Percentiles rank a stretch among this genome's conserved stretches.
These are phyloP conservation scores for Pristiophorus japonicus DNA, from an alignment of 2,113 vertebrate genomes.

Conservation along the genomic window DNA sequence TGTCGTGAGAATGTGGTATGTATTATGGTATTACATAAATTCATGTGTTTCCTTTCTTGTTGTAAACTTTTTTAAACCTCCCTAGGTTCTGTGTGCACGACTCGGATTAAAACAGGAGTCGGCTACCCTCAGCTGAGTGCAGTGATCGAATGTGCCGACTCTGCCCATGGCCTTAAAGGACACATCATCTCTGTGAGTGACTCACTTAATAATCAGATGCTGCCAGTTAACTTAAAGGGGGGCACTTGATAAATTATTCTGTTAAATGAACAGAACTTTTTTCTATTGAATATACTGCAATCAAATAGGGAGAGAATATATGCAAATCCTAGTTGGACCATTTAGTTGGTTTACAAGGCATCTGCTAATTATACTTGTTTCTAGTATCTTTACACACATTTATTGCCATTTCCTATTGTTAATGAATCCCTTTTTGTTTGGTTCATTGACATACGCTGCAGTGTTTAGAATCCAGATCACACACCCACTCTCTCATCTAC, in stretches of 20 bases:
- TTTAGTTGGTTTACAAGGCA: not conserved
- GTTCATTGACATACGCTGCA: not conserved
- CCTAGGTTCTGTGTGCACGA: conserved; percentile 93
- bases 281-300: not conserved
- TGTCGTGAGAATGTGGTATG: not conserved
- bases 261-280: not conserved
- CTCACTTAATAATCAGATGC: not conserved
- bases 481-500: not conserved
- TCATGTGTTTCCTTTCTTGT: not conserved
- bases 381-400: not conserved
- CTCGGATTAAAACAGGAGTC: conserved; percentile 93
- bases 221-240: not conserved
- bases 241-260: not conserved
- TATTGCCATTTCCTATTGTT: not conserved
- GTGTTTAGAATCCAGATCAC: not conserved
- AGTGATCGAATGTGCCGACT: conserved; percentile 97
- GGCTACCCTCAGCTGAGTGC: conserved; percentile 95
- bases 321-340: not conserved
- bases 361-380: not conserved
- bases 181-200: conserved; percentile 94
- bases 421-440: not conserved
- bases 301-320: not conserved
- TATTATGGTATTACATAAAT: not conserved
- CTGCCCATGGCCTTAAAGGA: conserved; percentile 92
- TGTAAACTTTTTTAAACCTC: not conserved